Evolutionary conservation across 2,797 vertebrate species (phyloP), one percentile per base, ranked within the genome.

Genomic region (Centropyge bicolor): DNA sequence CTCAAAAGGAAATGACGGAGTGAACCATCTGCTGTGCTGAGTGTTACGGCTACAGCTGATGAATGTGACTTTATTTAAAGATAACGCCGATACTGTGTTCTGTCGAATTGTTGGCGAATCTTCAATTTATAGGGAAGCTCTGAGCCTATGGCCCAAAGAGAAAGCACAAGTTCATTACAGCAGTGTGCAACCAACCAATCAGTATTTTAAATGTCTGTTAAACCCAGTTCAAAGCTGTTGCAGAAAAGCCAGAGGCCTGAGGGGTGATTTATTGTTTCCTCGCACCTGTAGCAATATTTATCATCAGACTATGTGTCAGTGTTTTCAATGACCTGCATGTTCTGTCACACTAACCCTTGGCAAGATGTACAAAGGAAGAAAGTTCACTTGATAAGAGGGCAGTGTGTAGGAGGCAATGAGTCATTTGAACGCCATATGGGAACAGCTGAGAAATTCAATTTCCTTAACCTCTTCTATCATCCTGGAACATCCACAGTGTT

Each of bases 41-140:
- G n/a, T 43, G 38, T 54, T 72, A n/a, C n/a, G 43, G 24, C 64
- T 41, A 8, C 62, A 55, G 85, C 70, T 80, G 71, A 86, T 83
- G 77, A 80, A 78, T 48, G 40, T 13, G 35, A 45, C 48, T 17
- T 14, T 48, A 74, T 45, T 31, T 20, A 56, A 85, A 60, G 56
- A 70, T 2, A 45, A 74, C 8, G 48, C 40, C 49, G 65, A 82
- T 64, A 41, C 62, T 61, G 54, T 35, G 8, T 5, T 62, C 35
- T 31, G 40, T 49, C 51, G 14, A 36, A 35, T 24, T 36, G 68
- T 74, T 36, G 43, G 38, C 45, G 20, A 59, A 17, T 4, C 55
- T 79, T 73, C 22, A n/a, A 20, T 61, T 54, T 38, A 82, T 36
- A 27, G 6, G 45, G 2, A 40, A 24, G 43, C 17, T 49, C 6